These are phyloP conservation scores for Triplophysa tibetana DNA, from an alignment of 2,113 vertebrate genomes.

Conservation along the genomic window DNA sequence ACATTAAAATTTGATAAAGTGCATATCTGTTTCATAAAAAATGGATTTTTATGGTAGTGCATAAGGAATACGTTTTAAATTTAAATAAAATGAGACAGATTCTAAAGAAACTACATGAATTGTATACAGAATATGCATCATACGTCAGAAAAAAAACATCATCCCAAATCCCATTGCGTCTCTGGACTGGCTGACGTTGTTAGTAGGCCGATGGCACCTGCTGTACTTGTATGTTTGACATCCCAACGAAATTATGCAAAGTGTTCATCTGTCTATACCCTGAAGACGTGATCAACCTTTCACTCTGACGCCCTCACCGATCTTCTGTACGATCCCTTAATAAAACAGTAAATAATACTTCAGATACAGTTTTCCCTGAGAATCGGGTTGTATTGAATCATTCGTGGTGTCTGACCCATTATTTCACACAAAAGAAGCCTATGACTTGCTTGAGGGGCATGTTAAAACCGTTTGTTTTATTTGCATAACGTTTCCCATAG, in stretches of 20 bases:
- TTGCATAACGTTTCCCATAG: constrained; percentile 54
- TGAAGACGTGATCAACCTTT: constrained; percentile 14
- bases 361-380: not conserved
- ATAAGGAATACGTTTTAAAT: no score
- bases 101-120: no score
- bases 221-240: constrained; percentile 42
- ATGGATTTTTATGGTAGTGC: no score
- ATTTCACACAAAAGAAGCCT: not conserved
- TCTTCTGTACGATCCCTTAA: not conserved
- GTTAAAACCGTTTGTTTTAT: constrained; percentile 48
- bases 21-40: no score
- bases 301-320: not conserved
- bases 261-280: constrained; percentile 35
- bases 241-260: constrained; percentile 54
- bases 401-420: not conserved
- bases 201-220: constrained; percentile 36
- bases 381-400: not conserved
- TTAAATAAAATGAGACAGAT: no score
- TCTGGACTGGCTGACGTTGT: not conserved
- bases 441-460: not conserved
- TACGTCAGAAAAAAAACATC: not conserved
- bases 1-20: no score
- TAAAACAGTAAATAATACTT: not conserved
- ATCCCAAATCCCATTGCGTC: not conserved
- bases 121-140: not conserved